Base-by-base conservation (phyloP, 2,888 invertebrate species). In the Phengaris arion region DNA sequence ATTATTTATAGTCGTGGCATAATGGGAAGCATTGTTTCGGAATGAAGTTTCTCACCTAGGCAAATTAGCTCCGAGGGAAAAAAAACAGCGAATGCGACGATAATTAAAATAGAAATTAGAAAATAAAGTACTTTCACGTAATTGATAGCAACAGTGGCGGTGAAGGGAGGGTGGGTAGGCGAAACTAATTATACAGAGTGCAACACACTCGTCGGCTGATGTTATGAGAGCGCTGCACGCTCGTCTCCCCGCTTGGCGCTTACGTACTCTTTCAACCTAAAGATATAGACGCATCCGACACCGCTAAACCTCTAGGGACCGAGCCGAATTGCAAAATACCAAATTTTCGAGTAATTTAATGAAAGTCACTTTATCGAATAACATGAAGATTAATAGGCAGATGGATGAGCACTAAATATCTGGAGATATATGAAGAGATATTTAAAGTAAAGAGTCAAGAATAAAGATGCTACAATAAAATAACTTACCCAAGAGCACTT, bases 41-140 rank as follows among this genome's bases (percentile, higher is more conserved):
- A 75, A 59, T 55, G 72, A 74, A 35, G 6, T 57, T 57, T 59
- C 57, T 59, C 72, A 72, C 54, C 54, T 70, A 13, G 48, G 70
- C 72, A 54, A 54, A 72, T 72, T 64, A 69, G 52, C 64, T 55
- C n/a, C 46, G 45, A 57, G 54, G 46, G 76, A 76, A 78, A 79
- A 78, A 75, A 78, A 75, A 73, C 76, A 74, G 81, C 76, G 78
- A 78, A 68, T 73, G 77, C 77, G 81, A 74, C 78, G 76, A 78
- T 81, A 87, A 87, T 86, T 85, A 84, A 85, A 86, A 84, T 87
- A 86, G 88, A 87, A 89, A 89, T 85, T 85, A 86, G 87, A 86
- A 88, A 88, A 85, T 84, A 83, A 80, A 81, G 82, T 80, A 87
- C 87, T 89, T 90, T 90, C 89, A 84, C 85, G 85, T 87, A 87